A percentile compares a stretch with the other conserved stretches of the same genome.
phyloP scores from a whole-genome alignment of 2,113 vertebrate species.

The Ictidomys tridecemlineatus region DNA sequence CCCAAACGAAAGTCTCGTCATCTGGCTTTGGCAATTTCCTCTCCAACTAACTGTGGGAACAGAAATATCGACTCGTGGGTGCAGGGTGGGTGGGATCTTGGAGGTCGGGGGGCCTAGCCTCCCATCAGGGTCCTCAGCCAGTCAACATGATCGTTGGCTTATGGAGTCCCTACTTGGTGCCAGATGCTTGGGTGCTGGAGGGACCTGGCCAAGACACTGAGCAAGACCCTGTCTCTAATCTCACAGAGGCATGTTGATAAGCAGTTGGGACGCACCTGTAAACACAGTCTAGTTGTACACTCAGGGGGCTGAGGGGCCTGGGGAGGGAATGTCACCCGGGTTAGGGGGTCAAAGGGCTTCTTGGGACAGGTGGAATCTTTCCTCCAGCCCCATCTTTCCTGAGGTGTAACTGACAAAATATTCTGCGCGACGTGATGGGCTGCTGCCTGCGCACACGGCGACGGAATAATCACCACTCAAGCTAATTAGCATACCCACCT shows the following conservation, averaged over 20 bases:
- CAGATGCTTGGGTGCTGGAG: background rate
- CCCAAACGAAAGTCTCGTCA: background rate
- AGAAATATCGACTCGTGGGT: background rate
- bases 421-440: background rate
- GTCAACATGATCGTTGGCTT: no score
- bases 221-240: background rate
- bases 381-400: background rate
- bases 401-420: background rate
- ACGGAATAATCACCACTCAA: background rate
- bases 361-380: background rate
- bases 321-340: background rate
- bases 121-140: no score
- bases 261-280: background rate
- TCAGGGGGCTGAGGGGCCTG: background rate
- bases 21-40: constrained; percentile 55
- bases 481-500: background rate
- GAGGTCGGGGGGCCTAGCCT: background rate
- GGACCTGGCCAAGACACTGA: background rate
- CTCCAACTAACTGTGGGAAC: background rate
- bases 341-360: background rate
- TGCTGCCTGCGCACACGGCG: no score
- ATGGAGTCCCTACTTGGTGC: background rate
- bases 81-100: background rate
- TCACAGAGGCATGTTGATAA: background rate
- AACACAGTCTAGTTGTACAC: background rate